Base-by-base conservation (phyloP, 2,797 vertebrate genomes). In the Microctenopoma steveboyesi region DNA sequence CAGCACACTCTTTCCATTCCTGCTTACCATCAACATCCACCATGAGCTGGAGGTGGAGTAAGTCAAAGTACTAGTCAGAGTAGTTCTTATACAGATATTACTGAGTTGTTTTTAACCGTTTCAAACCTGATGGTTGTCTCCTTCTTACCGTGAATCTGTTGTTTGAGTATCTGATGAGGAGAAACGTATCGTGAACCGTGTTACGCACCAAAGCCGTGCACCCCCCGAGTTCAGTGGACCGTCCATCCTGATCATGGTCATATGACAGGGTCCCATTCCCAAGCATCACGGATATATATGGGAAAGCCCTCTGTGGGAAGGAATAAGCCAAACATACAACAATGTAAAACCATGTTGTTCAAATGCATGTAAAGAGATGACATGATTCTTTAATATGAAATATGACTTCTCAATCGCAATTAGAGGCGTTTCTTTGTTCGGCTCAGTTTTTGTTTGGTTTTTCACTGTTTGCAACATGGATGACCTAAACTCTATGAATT, bases 251-350 rank as follows among this genome's bases (percentile, higher is more conserved):
- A 22, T 96, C 94, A 0, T 99, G 97, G 83, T 98, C 95, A 0
- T 98, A 99, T 1, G 76, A 83, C 62, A 96, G 86, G 0, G 95
- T 95, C 5, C 97, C 97, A 0, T 99, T 98, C 60, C 95, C 97
- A 73, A 99, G 93, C 97, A 98, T 99, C 80, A 95, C 92, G 0
- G 96, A 96, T 68, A 99, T 64, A 27, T 96, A 97, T 0, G 97
- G 97, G 82, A 97, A 98, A 0, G 93, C 86, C 0, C 96, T 93
- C 97, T 98, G 87, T 0, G 45, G 52, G 42, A 35, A 42, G 7
- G 14, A 72, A 3, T 42, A 5, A 37, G 15, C 45, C 15, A 18
- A 50, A 59, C 49, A 49, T 14, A 54, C 16, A 28, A 10, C 43
- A n/a, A 4, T 30, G 3, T 4, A 4, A 30, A 30, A 4, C 5